A percentile compares a stretch with the other conserved stretches of the same genome.
phyloP scores from a whole-genome alignment of 2,797 vertebrate species.

The Lerista edwardsae region DNA sequence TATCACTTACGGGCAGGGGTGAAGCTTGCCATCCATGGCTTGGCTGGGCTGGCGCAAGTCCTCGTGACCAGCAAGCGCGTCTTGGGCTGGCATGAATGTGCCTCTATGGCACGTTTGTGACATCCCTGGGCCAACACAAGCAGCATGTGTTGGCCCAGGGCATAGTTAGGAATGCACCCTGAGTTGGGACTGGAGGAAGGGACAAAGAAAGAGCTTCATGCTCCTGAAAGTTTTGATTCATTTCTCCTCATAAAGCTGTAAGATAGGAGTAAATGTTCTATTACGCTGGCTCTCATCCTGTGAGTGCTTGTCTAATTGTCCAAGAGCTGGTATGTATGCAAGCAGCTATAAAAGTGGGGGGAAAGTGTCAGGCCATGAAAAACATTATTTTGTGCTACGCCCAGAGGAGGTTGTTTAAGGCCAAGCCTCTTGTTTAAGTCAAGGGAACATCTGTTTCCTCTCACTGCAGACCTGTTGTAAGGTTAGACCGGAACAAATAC shows the following conservation, averaged over 20 bases:
- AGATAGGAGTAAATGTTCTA: neutral
- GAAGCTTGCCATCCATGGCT: too few relatives aligned
- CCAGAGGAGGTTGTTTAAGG: neutral
- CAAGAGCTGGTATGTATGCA: neutral
- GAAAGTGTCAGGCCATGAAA: fast-evolving
- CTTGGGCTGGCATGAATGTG: too few relatives aligned
- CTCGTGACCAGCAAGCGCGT: too few relatives aligned
- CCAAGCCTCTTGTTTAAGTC: neutral
- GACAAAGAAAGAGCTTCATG: neutral
- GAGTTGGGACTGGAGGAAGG: neutral
- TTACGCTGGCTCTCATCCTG: neutral
- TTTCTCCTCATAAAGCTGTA: neutral
- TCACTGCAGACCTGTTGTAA: neutral
- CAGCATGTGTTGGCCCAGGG: too few relatives aligned
- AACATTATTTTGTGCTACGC: neutral
- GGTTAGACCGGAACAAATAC: neutral
- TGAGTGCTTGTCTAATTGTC: neutral
- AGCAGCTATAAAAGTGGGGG: too few relatives aligned
- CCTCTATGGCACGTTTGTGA: too few relatives aligned
- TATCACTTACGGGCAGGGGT: neutral
- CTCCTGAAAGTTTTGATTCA: neutral
- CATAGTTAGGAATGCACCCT: too few relatives aligned
- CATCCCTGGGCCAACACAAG: too few relatives aligned
- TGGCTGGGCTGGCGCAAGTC: too few relatives aligned
- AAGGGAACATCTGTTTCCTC: constrained; percentile 11